Evolutionary conservation across 2,797 vertebrate genomes (phyloP), one percentile per base, ranked within the genome.

Genomic region (Mionectes olivaceus): DNA sequence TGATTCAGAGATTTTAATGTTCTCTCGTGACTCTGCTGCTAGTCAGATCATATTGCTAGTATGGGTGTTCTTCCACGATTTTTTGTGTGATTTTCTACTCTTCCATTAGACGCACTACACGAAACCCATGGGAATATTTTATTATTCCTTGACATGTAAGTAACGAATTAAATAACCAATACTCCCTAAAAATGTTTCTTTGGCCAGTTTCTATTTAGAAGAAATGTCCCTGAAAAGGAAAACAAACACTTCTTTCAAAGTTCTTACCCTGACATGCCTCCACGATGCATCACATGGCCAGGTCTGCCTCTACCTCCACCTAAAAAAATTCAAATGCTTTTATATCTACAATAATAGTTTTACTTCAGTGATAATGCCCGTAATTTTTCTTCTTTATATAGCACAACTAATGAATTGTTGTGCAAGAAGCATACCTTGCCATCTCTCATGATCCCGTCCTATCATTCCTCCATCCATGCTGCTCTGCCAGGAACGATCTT

Each of bases 251-350:
- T 44, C 16, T 32, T 33, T 28, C 28, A 3, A 67, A 50, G 32
- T 21, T 44, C 98, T 98, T 97, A 99, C 99, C 99, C 98, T 28
- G 99, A 98, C 97, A 99, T 99, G 96, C 99, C 99, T 87, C 99
- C 99, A 33, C 99, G 98, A 27, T 97, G 97, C 93, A 99, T 97
- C 90, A 97, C 97, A 49, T 99, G 99, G 94, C 99, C 98, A 88
- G 99, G 99, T 97, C 99, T 98, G 19, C 98, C 98, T 68, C 99
- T 98, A 13, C 99, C 99, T 41, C 98, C 98, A 95, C 98, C 99
- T 96, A 39, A 28, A 52, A 89, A 50, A 68, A 59, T 77, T 59
- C 6, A 65, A 85, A 87, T 4, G 8, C 12, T 79, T 91, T 95
- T 67, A 55, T 6, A 73, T 43, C 44, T 53, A 41, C 23, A 68